Base-by-base conservation (phyloP, 2,113 vertebrate genomes). In the Sapayoa aenigma region DNA sequence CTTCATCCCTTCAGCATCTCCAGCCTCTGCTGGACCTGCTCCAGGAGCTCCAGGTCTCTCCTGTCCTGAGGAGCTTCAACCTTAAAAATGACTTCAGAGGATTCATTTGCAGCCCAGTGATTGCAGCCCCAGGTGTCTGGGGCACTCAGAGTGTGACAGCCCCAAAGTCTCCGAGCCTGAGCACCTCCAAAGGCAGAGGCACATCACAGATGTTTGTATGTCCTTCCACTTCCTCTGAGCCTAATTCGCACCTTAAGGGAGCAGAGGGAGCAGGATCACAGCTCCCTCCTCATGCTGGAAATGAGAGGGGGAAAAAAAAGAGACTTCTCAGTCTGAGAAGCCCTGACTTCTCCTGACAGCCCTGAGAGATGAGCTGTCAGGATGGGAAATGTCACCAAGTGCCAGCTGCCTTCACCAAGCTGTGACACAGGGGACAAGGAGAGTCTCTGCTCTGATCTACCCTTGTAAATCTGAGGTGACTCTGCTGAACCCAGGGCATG, bases 401-500 rank as follows among this genome's bases (percentile, higher is more conserved):
- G 84, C 77, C 10, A 7, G 67, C 63, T 86, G 90, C 84, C 6
- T 55, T 42, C 25, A 42, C 68, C 35, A 1, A 33, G 49, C 77
- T 1, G 8, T 11, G 50, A 12, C 90, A 77, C 4, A 1, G 53
- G 65, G 69, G 39, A 79, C 22, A 31, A 77, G 46, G 62, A 17
- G 53, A 67, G 18, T 7, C 37, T 24, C 33, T 41, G 47, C 42
- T 69, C 75, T 27, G n/a, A 13, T 56, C 35, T 15, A 44, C 47
- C 22, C 1, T 7, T 0, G 0, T 9, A 13, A 23, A 39, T 5
- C 33, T 2, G 28, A 9, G 55, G 37, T 0, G 3, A 24, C 19
- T 35, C 50, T 17, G 18, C 58, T 3, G 20, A 42, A 25, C 21
- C 16, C 15, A 2, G 47, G 56, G 58, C 66, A 46, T 0, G 1